Base-by-base conservation (phyloP, 1,140 invertebrate genomes). In the Drosophila punjabiensis region DNA sequence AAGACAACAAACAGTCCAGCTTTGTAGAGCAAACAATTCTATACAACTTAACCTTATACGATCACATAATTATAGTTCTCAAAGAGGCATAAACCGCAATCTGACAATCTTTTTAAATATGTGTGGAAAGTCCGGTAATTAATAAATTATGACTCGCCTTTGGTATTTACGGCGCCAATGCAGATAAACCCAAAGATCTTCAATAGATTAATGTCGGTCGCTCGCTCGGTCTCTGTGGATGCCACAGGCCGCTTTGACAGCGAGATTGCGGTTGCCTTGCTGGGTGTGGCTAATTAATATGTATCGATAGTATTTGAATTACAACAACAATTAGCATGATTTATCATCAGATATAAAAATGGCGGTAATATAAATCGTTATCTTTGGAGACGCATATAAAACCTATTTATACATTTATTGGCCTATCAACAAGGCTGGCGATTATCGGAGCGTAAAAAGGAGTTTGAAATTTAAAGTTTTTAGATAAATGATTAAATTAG, bases 251-350 rank as follows among this genome's bases (percentile, higher is more conserved):
- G 70, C 69, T 73, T 59, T 33, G 13, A 45, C 59, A 35, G 35
- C 28, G 10, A 48, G 28, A 48, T 71, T 74, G 67, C 67, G 39
- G 64, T 68, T 85, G 85, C 9, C 67, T 65, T 75, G 33, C 13
- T 37, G 85, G 85, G 85, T 79, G 85, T 85, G 81, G 65, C 70
- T 85, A 88, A 88, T 88, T 88, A 89, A 88, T 88, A 88, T 88
- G 85, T 88, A 88, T 88, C 85, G 78, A 79, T 89, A 58, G 81
- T 74, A 85, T 89, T 89, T 89, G 81, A 88, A 76, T 88, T 85
- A 90, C 85, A 88, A 81, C 81, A 79, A 89, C 82, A 88, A 88
- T 88, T 88, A 90, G 75, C 79, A 62, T 85, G 81, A 88, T 88
- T 82, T 85, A 88, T 81, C 52, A 71, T 70, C 33, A 69, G 85